phyloP scores from a whole-genome alignment of 2,113 vertebrate genomes.

The Aegypius monachus region DNA sequence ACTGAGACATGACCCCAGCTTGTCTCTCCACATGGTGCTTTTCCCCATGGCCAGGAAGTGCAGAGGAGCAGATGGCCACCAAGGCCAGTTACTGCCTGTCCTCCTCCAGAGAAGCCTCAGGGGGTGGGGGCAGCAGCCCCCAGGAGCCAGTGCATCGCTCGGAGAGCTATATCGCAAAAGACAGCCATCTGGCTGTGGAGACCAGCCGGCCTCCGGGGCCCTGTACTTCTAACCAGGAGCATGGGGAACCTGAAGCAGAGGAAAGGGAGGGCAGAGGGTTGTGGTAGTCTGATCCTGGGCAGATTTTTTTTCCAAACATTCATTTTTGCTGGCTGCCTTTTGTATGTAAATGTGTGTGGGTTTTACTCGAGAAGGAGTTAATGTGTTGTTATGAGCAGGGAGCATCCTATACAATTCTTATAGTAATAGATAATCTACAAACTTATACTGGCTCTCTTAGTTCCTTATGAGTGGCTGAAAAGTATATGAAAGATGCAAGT shows the following conservation, averaged over 20 bases:
- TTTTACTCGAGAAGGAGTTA: not conserved
- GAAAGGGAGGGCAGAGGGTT: not conserved
- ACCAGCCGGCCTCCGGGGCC: accelerated
- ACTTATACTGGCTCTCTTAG: not conserved
- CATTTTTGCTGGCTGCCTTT: not conserved
- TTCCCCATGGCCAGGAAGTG: not conserved
- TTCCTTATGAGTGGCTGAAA: not conserved
- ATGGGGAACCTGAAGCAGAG: not conserved
- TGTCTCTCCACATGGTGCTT: not conserved
- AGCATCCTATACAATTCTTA: not conserved
- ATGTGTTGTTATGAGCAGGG: not conserved
- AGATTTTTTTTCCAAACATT: not conserved
- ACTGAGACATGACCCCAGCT: not conserved
- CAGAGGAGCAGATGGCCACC: not conserved
- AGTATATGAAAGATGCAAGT: not conserved
- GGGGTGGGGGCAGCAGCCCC: not conserved
- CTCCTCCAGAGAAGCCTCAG: not conserved
- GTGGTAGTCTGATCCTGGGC: not conserved
- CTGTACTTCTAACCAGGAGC: not conserved
- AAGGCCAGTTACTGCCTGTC: not conserved
- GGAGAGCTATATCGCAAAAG: not conserved
- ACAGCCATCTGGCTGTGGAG: too few relatives aligned
- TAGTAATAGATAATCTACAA: not conserved
- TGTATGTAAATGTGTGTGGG: not conserved
- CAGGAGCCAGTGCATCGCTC: accelerated